Evolutionary conservation across 2,797 vertebrate species (phyloP).

Genomic region (Sebastes umbrosus): DNA sequence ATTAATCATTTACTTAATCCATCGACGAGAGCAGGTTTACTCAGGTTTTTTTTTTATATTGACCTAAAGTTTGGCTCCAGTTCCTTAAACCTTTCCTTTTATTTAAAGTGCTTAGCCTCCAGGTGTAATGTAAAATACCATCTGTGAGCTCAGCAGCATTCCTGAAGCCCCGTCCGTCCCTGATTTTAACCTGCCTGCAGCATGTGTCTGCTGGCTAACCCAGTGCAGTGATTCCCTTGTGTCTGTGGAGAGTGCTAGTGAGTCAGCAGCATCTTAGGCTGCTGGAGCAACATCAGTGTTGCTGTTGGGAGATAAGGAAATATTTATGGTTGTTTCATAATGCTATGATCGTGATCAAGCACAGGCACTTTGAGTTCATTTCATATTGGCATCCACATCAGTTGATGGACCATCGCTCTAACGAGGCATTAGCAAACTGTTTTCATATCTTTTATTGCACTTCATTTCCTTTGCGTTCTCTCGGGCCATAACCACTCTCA

Average conservation of each 20-base stretch:
- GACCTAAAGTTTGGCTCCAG: not conserved
- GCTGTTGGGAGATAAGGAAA: not conserved
- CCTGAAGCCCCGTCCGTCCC: not conserved
- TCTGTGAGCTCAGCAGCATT: slow-evolving; percentile 11
- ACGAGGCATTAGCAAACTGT: not conserved
- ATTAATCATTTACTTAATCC: slow-evolving; percentile 35
- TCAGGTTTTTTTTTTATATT: not conserved
- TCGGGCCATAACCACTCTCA: not conserved
- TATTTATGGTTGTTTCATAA: slow-evolving; percentile 33
- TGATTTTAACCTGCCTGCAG: not conserved
- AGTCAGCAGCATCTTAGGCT: slow-evolving; percentile 33
- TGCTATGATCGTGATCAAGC: slow-evolving; percentile 1
- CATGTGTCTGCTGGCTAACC: not conserved
- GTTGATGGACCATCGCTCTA: not conserved
- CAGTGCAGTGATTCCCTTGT: slow-evolving; percentile 30
- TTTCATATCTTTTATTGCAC: slow-evolving; percentile 13
- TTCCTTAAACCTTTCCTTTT: not conserved
- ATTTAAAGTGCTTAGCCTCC: not conserved
- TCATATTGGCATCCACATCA: slow-evolving; percentile 6
- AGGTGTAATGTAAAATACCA: slow-evolving; percentile 18
- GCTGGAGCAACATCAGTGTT: not conserved
- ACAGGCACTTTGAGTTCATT: slow-evolving; percentile 11
- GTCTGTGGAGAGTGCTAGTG: slow-evolving; percentile 45
- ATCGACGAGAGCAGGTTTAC: not conserved
- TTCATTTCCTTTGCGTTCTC: slow-evolving; percentile 18